Evolutionary conservation across 2,888 invertebrate genomes (phyloP), one percentile per base, ranked within the genome.

Genomic region (Thera britannica): DNA sequence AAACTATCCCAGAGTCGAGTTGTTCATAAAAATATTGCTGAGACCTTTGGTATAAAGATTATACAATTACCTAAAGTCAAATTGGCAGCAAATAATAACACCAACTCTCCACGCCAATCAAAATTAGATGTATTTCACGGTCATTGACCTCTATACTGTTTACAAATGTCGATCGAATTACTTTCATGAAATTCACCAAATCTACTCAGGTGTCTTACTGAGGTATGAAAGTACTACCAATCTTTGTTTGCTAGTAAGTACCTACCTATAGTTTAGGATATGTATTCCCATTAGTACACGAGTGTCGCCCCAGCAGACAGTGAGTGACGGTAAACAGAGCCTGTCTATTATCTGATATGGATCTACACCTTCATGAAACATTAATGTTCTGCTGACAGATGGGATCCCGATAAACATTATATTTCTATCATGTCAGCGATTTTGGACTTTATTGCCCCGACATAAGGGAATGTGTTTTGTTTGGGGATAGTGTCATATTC

Each of bases 271-370:
- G 62, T 61, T 71, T 68, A 70, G 73, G 73, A 80, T 80, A 73
- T 44, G 63, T 67, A 54, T 57, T 65, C 70, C 65, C 70, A 73
- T 75, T 70, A 76, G 73, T 68, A 72, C 71, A 72, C 74, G 62
- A 68, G 44, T 35, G 75, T 72, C 74, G 72, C 84, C 84, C 83
- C 83, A 77, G 78, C 78, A 80, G 86, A 86, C 87, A 78, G 79
- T 87, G 85, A 85, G 78, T 84, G 85, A 84, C 85, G 77, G 80
- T 83, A 84, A 85, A 86, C 83, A 84, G 78, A 87, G 85, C 86
- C 83, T 83, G 83, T 90, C 90, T 89, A 92, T 92, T 92, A 92
- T 90, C 89, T 91, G 92, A 92, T 92, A 92, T 81, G 80, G 84
- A 92, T 92, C 92, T 91, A 79, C 83, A 85, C 83, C 87, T 87